phyloP scores from a whole-genome alignment of 2,113 vertebrate species.

The Hippocampus abdominalis region DNA sequence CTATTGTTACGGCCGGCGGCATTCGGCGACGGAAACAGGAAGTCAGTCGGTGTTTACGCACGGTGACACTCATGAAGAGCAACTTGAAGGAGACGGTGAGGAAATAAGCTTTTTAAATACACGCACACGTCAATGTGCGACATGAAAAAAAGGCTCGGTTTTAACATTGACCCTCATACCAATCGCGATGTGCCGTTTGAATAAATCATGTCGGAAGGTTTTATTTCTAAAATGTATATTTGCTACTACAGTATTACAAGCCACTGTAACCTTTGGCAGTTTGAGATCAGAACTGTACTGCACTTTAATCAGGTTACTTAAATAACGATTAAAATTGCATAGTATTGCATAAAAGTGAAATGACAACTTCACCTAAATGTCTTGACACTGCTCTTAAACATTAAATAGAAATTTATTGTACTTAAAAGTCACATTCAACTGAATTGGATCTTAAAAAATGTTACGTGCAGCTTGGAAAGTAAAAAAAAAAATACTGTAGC shows the following conservation, averaged over 20 bases:
- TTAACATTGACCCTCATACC: background rate
- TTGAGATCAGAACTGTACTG: too few species aligned
- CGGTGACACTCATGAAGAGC: constrained; percentile 29
- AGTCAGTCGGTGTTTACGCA: constrained; percentile 27
- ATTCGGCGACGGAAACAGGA: constrained; percentile 31
- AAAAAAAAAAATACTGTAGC: too few species aligned
- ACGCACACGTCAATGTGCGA: background rate
- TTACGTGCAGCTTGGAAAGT: too few species aligned
- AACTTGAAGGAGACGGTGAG: constrained; percentile 60
- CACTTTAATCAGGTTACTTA: too few species aligned
- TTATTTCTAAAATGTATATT: background rate
- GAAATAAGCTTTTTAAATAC: too few species aligned
- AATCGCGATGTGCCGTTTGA: background rate
- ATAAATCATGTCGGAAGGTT: background rate
- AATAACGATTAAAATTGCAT: too few species aligned
- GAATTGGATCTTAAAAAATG: too few species aligned
- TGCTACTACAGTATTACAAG: background rate
- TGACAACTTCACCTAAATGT: too few species aligned
- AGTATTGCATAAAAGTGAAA: too few species aligned
- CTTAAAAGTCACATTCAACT: too few species aligned
- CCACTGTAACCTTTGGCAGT: background rate
- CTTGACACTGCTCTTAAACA: too few species aligned
- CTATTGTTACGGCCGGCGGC: constrained; percentile 26
- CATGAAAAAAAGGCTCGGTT: background rate
- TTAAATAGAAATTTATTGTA: too few species aligned